phyloP scores from a whole-genome alignment of 2,113 vertebrate genomes.

The Carlito syrichta region DNA sequence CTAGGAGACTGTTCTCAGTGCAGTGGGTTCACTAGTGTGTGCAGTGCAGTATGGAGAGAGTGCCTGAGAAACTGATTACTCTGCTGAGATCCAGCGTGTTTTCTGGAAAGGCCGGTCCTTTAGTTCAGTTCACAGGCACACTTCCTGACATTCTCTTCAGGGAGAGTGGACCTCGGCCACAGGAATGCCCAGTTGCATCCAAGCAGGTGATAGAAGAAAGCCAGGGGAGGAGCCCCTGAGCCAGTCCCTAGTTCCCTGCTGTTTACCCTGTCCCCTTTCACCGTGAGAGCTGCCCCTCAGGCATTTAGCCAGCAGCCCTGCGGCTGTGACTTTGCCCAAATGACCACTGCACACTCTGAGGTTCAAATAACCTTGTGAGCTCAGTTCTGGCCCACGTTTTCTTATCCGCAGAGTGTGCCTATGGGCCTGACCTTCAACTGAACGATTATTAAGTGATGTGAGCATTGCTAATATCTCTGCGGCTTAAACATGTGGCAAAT shows the following conservation, averaged over 20 bases:
- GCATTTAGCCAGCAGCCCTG: background rate
- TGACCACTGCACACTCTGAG: background rate
- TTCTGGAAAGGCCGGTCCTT: background rate
- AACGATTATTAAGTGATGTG: background rate
- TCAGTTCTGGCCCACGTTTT: background rate
- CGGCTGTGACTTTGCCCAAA: background rate
- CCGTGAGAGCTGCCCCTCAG: background rate
- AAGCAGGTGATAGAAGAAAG: background rate
- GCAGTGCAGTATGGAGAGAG: background rate
- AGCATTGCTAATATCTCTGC: slow-evolving; percentile 67
- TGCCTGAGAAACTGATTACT: background rate
- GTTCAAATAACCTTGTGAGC: background rate
- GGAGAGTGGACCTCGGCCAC: background rate
- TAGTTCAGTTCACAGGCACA: background rate
- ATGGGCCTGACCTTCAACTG: background rate
- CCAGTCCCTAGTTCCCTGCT: background rate
- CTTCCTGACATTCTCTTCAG: background rate
- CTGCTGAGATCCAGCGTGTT: background rate
- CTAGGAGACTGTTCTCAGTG: rapidly evolving
- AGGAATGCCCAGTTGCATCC: background rate
- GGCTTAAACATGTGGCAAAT: slow-evolving; percentile 59
- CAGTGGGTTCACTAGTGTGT: rapidly evolving
- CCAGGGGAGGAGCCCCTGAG: background rate
- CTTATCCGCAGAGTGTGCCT: background rate
- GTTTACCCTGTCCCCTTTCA: slow-evolving; percentile 15